These are phyloP conservation scores for Epiblema foenella DNA, from an alignment of 2,888 invertebrate species.

Conservation along the genomic window DNA sequence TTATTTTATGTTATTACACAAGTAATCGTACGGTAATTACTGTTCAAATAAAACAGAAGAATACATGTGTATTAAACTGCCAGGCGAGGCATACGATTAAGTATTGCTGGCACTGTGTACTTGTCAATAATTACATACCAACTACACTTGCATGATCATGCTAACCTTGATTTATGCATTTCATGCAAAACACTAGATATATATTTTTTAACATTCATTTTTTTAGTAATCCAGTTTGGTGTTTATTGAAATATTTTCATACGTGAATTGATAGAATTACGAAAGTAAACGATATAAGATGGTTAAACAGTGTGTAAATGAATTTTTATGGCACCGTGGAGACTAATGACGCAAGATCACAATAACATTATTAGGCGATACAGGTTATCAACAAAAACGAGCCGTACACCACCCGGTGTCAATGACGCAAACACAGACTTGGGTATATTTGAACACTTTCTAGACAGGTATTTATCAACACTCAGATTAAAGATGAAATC, in stretches of 20 bases:
- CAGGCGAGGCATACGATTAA: constrained; percentile 4
- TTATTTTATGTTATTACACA: constrained; percentile 11
- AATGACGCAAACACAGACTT: constrained; percentile 39
- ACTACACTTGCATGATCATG: constrained; percentile 27
- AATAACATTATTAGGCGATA: constrained; percentile 32
- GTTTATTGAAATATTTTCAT: background rate
- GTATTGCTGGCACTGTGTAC: constrained; percentile 13
- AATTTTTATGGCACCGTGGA: background rate
- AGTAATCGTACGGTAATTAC: constrained; percentile 25
- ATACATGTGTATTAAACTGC: constrained; percentile 18
- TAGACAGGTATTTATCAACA: background rate
- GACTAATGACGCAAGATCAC: constrained; percentile 23
- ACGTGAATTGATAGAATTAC: background rate
- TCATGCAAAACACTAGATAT: constrained; percentile 11
- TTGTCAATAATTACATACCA: constrained; percentile 34
- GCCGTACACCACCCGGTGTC: constrained; percentile 24
- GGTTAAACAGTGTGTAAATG: background rate
- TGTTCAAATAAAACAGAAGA: constrained; percentile 12
- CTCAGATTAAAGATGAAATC: background rate
- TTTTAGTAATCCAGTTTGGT: background rate
- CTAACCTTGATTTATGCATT: constrained; percentile 38
- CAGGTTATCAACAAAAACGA: constrained; percentile 37
- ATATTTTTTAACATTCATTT: constrained; percentile 8
- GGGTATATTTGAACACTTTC: constrained; percentile 16
- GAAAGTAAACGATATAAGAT: background rate